Conservation (phyloP, 1,140 invertebrate genomes). For the Heliconius hermathena region DNA sequence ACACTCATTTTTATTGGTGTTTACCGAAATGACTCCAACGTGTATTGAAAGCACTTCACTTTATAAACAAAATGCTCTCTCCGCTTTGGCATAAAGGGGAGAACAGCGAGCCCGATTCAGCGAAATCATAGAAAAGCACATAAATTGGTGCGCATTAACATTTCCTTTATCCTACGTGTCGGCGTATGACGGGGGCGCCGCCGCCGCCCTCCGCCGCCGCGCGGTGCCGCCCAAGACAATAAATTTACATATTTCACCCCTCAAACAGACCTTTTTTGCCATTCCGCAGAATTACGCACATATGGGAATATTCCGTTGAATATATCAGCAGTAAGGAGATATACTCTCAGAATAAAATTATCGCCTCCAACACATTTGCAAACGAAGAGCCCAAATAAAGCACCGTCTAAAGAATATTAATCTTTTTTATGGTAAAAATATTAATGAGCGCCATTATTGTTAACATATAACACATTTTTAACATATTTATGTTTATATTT, state of each 20-base stretch:
- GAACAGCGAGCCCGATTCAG: slow-evolving; percentile 71
- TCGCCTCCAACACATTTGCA: slow-evolving; percentile 73
- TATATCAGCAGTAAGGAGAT: slow-evolving; percentile 78
- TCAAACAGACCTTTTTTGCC: slow-evolving; percentile 81
- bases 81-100: slow-evolving; percentile 69
- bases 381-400: slow-evolving; percentile 37
- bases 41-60: slow-evolving; percentile 62
- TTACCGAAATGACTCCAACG: slow-evolving; percentile 22
- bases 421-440: slow-evolving; percentile 19
- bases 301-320: slow-evolving; percentile 81
- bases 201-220: slow-evolving; percentile 48
- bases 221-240: slow-evolving; percentile 78
- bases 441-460: slow-evolving; percentile 18
- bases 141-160: slow-evolving; percentile 80
- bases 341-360: slow-evolving; percentile 80
- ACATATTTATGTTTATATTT: neutral
- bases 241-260: slow-evolving; percentile 82
- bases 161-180: slow-evolving; percentile 81
- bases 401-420: slow-evolving; percentile 10
- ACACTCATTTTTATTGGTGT: neutral
- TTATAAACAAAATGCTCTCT: slow-evolving; percentile 65
- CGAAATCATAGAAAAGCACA: slow-evolving; percentile 81
- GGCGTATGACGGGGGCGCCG: slow-evolving; percentile 77
- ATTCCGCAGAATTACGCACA: slow-evolving; percentile 81
- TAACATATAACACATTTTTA: neutral